A percentile compares a stretch with the other conserved stretches of the same genome.
phyloP scores from a whole-genome alignment of 2,797 vertebrate genomes.

The Tiaroga cobitis region DNA sequence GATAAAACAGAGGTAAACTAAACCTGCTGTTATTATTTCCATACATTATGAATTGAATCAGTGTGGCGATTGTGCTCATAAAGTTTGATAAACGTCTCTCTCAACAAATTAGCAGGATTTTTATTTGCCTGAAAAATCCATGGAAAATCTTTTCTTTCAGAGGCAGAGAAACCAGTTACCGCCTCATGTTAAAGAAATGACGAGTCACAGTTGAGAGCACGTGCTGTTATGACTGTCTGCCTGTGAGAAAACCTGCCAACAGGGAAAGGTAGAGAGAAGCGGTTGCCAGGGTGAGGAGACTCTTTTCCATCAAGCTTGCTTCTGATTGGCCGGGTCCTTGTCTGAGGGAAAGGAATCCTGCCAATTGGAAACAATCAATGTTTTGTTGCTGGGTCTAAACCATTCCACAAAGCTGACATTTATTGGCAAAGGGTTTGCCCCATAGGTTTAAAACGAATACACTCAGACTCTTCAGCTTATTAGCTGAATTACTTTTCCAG shows the following conservation, averaged over 20 bases:
- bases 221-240: conserved; percentile 67
- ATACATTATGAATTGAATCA: not conserved
- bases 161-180: conserved; percentile 24
- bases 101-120: not conserved
- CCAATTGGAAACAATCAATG: conserved; percentile 81
- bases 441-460: conserved; percentile 66
- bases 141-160: conserved; percentile 1
- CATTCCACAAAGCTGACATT: conserved; percentile 71
- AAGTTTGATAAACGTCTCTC: not conserved
- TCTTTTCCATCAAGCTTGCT: conserved; percentile 64
- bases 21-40: not conserved
- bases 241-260: conserved; percentile 63
- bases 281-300: conserved; percentile 76
- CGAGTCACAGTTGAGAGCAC: conserved; percentile 57
- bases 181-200: conserved; percentile 53
- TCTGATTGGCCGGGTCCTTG: conserved; percentile 71
- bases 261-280: conserved; percentile 68
- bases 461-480: conserved; percentile 21
- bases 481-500: conserved; percentile 5
- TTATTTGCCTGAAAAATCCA: not conserved
- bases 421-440: conserved; percentile 65
- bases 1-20: not conserved
- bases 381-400: conserved; percentile 80
- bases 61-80: not conserved
- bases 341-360: conserved; percentile 71